Percentiles rank a stretch among this genome's conserved stretches.
Conservation (phyloP, 2,888 invertebrate species). For the Ypsolopha scabrella region DNA sequence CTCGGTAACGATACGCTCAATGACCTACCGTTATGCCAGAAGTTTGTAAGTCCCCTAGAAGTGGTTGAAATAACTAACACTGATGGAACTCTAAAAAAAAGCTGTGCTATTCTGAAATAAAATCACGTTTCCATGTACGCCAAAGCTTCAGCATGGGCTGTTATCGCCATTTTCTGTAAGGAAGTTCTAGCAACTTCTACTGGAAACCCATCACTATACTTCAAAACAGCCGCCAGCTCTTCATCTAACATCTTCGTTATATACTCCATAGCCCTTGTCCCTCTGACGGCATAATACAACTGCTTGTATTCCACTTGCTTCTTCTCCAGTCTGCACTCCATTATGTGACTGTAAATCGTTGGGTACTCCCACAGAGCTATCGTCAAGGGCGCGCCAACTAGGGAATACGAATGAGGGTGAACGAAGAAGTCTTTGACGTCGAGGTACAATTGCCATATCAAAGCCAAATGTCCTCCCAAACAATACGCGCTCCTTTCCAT, state of each 20-base stretch:
- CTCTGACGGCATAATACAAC: conserved; percentile 44
- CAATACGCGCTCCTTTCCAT: conserved; percentile 46
- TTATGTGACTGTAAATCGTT: conserved; percentile 40
- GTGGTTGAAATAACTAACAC: no score
- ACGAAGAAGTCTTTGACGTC: conserved; percentile 57
- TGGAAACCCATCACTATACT: conserved; percentile 38
- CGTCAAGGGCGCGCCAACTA: conserved; percentile 48
- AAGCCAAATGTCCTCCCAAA: conserved; percentile 50
- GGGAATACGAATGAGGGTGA: conserved; percentile 49
- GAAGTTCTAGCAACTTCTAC: conserved; percentile 43
- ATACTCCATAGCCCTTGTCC: conserved; percentile 50
- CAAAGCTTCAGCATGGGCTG: conserved; percentile 41
- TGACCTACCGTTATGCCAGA: no score
- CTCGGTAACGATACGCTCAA: no score
- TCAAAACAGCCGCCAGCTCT: conserved; percentile 41
- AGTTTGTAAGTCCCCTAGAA: no score
- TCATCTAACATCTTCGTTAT: conserved; percentile 39
- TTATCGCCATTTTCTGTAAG: conserved; percentile 54
- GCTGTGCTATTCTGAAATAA: no score
- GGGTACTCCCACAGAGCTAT: conserved; percentile 58
- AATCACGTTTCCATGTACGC: conserved; percentile 46
- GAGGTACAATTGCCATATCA: conserved; percentile 55
- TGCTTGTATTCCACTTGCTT: conserved; percentile 40
- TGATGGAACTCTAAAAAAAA: no score
- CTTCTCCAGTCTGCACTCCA: conserved; percentile 37